Percentiles rank a stretch among this genome's conserved stretches.
These are phyloP conservation scores for Atethmia centrago DNA, from an alignment of 2,888 invertebrate genomes.

Conservation along the genomic window DNA sequence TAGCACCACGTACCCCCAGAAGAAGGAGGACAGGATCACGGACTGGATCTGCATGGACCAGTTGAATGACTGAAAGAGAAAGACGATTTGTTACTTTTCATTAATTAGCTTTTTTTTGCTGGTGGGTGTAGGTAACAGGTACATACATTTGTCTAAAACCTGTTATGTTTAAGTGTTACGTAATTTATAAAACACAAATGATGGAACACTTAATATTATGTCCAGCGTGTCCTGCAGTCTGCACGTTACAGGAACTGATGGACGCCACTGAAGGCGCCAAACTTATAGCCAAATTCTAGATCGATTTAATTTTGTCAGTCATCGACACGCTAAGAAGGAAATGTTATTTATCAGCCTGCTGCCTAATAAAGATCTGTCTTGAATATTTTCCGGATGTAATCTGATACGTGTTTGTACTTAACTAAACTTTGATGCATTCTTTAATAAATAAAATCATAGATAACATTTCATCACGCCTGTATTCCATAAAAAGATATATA, in stretches of 20 bases:
- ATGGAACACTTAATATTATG: background rate
- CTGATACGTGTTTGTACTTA: no score
- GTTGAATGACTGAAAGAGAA: conserved; percentile 77
- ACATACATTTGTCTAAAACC: background rate
- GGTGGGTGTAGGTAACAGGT: no score
- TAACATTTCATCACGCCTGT: background rate
- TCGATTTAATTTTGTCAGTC: background rate
- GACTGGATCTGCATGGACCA: conserved; percentile 90
- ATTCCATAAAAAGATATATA: background rate
- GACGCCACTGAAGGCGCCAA: background rate
- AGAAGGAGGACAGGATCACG: conserved; percentile 89
- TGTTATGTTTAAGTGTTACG: background rate
- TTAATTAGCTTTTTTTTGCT: background rate
- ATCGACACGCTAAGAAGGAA: background rate
- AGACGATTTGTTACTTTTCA: background rate
- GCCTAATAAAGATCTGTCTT: no score
- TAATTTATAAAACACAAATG: background rate
- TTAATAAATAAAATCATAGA: background rate
- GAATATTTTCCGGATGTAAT: no score
- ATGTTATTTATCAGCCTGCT: no score
- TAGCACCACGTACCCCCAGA: conserved; percentile 92
- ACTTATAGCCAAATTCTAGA: background rate
- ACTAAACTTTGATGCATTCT: background rate
- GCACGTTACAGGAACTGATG: background rate
- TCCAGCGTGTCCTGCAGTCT: no score